Percentiles rank a stretch among this genome's conserved stretches.
Conservation (phyloP, 2,113 vertebrate genomes). For the Gobiocypris rarus region DNA sequence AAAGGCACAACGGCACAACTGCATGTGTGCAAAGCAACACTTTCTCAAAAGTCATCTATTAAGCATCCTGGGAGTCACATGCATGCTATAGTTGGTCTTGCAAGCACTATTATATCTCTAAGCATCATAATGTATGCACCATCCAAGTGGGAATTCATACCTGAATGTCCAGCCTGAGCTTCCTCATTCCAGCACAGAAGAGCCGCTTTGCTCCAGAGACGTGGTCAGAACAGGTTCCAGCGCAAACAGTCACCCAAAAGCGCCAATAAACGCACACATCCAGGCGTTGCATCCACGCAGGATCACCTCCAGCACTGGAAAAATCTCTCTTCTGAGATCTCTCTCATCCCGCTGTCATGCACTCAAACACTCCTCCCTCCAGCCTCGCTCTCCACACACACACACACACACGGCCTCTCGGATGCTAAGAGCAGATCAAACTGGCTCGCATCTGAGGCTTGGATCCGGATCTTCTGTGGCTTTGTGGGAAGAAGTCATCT, state of each 20-base stretch:
- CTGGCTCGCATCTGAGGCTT: constrained; percentile 20
- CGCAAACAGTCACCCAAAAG: not conserved
- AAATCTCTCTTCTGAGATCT: constrained; percentile 26
- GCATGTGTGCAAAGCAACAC: not conserved
- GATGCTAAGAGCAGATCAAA: constrained; percentile 27
- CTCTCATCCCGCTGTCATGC: constrained; percentile 31
- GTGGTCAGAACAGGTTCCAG: constrained; percentile 3
- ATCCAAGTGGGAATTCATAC: constrained; percentile 10
- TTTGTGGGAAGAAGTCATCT: constrained; percentile 26
- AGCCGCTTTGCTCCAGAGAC: not conserved
- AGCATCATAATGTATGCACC: not conserved
- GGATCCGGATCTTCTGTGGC: constrained; percentile 17
- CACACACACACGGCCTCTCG: constrained; percentile 10
- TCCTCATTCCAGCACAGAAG: constrained; percentile 24
- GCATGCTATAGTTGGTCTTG: not conserved
- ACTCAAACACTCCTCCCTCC: constrained; percentile 55
- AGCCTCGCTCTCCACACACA: constrained; percentile 51
- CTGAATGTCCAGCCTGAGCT: not conserved
- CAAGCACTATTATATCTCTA: not conserved
- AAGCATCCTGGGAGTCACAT: not conserved
- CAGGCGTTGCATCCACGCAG: constrained; percentile 22
- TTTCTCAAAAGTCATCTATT: not conserved
- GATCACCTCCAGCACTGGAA: constrained; percentile 38
- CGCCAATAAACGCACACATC: not conserved
- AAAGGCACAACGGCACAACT: not conserved